Evolutionary conservation across 2,113 vertebrate species (phyloP).

Genomic region (Centropristis striata): DNA sequence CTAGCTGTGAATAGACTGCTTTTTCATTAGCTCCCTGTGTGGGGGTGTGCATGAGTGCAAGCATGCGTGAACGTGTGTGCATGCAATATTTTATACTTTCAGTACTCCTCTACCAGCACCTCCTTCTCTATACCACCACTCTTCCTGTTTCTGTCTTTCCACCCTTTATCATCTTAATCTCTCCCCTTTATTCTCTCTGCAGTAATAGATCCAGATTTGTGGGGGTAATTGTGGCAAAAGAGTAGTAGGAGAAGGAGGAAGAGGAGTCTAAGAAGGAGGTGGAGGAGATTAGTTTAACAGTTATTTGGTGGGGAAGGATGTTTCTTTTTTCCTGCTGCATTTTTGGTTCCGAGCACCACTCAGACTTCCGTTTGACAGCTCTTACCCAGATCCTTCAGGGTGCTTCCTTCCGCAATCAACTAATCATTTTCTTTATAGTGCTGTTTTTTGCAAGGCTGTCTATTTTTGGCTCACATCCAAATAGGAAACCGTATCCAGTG

Average conservation of each 20-base stretch:
- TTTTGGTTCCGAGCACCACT: slow-evolving; percentile 27
- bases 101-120: not conserved
- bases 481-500: slow-evolving; percentile 18
- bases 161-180: not conserved
- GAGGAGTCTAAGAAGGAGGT: slow-evolving; percentile 14
- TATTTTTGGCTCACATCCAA: slow-evolving; percentile 34
- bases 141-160: slow-evolving; percentile 8
- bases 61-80: not conserved
- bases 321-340: slow-evolving; percentile 12
- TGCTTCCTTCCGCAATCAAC: slow-evolving; percentile 54
- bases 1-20: slow-evolving; percentile 5
- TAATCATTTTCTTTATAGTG: slow-evolving; percentile 48
- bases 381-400: slow-evolving; percentile 46
- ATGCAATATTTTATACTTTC: slow-evolving; percentile 15
- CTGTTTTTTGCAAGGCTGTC: slow-evolving; percentile 22
- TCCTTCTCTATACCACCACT: not conserved
- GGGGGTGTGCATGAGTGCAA: slow-evolving; percentile 7
- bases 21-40: slow-evolving; percentile 41
- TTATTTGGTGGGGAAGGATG: slow-evolving; percentile 16
- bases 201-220: slow-evolving; percentile 39
- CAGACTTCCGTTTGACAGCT: slow-evolving; percentile 34
- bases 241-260: slow-evolving; percentile 5
- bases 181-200: not conserved
- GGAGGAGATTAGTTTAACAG: slow-evolving; percentile 44
- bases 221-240: slow-evolving; percentile 19